phyloP scores from a whole-genome alignment of 2,888 invertebrate genomes.

The Abrostola triplasia region DNA sequence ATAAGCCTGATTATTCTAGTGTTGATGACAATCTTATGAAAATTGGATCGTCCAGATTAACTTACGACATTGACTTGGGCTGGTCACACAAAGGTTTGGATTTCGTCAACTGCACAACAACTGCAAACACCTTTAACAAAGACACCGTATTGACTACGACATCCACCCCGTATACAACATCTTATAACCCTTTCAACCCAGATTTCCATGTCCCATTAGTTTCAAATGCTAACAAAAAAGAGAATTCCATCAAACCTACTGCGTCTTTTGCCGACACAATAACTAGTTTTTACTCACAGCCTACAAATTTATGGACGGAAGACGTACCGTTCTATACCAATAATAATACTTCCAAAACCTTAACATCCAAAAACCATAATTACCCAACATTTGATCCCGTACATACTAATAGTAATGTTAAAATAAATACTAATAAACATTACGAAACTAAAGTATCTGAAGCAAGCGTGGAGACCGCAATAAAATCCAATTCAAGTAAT shows the following conservation, averaged over 20 bases:
- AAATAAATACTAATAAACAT: conserved; percentile 69
- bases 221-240: conserved; percentile 76
- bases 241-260: conserved; percentile 71
- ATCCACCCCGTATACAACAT: conserved; percentile 74
- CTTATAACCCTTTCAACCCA: conserved; percentile 84
- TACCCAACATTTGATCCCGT: conserved; percentile 71
- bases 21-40: conserved; percentile 85
- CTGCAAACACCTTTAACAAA: conserved; percentile 75
- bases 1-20: conserved; percentile 78
- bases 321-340: conserved; percentile 81
- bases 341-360: conserved; percentile 72
- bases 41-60: conserved; percentile 81
- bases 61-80: conserved; percentile 84
- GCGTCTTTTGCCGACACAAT: conserved; percentile 80
- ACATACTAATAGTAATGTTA: conserved; percentile 66
- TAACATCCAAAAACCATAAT: conserved; percentile 74
- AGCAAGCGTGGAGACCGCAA: conserved; percentile 58
- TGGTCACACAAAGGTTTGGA: conserved; percentile 86
- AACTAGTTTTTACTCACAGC: conserved; percentile 82
- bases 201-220: conserved; percentile 83
- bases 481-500: conserved; percentile 65
- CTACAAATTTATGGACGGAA: conserved; percentile 81
- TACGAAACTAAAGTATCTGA: conserved; percentile 73
- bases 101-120: conserved; percentile 80
- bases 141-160: conserved; percentile 78